Evolutionary conservation across 2,888 invertebrate species (phyloP).

Genomic region (Diplazon laetatorius): DNA sequence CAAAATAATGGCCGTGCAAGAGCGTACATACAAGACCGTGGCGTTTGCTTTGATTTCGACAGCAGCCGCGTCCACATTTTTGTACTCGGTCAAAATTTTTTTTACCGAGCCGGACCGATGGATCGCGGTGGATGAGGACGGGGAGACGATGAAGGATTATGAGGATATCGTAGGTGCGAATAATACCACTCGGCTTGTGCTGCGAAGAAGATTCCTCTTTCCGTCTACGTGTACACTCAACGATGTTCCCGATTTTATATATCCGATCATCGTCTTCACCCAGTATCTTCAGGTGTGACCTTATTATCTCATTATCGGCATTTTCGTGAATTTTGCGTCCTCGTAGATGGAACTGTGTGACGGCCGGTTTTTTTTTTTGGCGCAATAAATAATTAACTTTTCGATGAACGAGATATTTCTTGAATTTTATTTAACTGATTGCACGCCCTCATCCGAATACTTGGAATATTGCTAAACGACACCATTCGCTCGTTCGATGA

Average conservation of each 20-base stretch:
- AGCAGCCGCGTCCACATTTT: slow-evolving; percentile 54
- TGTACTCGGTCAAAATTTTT: slow-evolving; percentile 61
- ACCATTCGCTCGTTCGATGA: not conserved
- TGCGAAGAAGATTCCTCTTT: slow-evolving; percentile 59
- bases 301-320: too few relatives aligned
- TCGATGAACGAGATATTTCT: too few relatives aligned
- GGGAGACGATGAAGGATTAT: slow-evolving; percentile 46
- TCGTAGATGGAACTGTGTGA: too few relatives aligned
- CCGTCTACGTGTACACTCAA: slow-evolving; percentile 66
- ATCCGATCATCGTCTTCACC: slow-evolving; percentile 52
- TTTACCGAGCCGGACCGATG: slow-evolving; percentile 60
- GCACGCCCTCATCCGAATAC: too few relatives aligned
- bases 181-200: slow-evolving; percentile 37
- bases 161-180: slow-evolving; percentile 34
- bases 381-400: too few relatives aligned
- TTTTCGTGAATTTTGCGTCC: too few relatives aligned
- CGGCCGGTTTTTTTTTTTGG: too few relatives aligned
- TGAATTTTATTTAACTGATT: too few relatives aligned
- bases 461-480: too few relatives aligned
- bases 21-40: slow-evolving; percentile 56
- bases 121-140: slow-evolving; percentile 48
- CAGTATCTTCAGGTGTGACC: slow-evolving; percentile 59
- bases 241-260: slow-evolving; percentile 54
- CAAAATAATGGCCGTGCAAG: slow-evolving; percentile 65
- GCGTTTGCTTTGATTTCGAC: slow-evolving; percentile 59